Percentiles rank a stretch among this genome's conserved stretches.
Conservation (phyloP, 2,113 vertebrate species). For the Amia ocellicauda region DNA sequence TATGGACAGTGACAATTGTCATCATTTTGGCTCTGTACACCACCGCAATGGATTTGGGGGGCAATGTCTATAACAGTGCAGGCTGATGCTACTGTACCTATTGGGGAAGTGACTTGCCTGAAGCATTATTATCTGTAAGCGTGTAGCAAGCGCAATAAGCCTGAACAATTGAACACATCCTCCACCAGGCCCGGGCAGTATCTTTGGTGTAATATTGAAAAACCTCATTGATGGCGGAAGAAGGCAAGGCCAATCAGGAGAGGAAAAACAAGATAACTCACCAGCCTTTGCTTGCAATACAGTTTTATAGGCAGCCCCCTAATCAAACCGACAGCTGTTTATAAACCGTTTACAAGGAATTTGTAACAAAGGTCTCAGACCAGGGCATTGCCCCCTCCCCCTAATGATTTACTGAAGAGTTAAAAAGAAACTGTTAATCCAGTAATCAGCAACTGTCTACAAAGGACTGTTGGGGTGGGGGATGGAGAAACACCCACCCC, state of each 20-base stretch:
- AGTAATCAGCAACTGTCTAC: neutral
- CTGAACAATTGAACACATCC: neutral
- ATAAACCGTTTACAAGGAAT: constrained; percentile 2
- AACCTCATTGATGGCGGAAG: neutral
- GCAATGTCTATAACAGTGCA: too few relatives aligned
- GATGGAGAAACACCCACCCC: too few relatives aligned
- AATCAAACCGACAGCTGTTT: neutral
- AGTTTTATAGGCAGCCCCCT: neutral
- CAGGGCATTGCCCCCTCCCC: neutral
- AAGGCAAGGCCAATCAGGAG: neutral
- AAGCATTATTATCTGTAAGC: too few relatives aligned
- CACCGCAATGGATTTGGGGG: too few relatives aligned
- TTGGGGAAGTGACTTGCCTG: too few relatives aligned
- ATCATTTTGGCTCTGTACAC: too few relatives aligned
- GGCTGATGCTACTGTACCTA: too few relatives aligned
- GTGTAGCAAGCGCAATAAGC: neutral
- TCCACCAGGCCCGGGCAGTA: neutral
- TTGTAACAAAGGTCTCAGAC: neutral
- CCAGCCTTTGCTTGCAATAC: too few relatives aligned
- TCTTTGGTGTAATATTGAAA: neutral
- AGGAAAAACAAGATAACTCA: too few relatives aligned
- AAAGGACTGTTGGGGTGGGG: too few relatives aligned
- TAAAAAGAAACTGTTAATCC: neutral
- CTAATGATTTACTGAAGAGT: neutral
- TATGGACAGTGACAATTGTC: too few relatives aligned